Conservation (phyloP, 2,888 invertebrate genomes). For the Napeogenes inachia region DNA sequence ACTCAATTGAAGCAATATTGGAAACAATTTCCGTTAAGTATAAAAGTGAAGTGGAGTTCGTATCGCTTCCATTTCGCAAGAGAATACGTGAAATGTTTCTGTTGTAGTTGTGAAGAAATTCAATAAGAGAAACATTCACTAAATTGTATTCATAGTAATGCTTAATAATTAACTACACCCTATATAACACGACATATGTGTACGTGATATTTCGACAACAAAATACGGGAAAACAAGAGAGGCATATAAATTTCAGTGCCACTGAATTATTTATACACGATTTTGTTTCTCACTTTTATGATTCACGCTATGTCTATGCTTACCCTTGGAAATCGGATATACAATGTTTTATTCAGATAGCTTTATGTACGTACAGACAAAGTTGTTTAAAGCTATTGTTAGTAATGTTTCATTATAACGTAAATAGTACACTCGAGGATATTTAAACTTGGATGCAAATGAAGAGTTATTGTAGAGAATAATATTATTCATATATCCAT, state of each 20-base stretch:
- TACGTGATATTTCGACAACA: neutral
- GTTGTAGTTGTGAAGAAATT: constrained; percentile 12
- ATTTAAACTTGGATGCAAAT: too few relatives aligned
- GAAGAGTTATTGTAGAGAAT: too few relatives aligned
- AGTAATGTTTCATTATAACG: too few relatives aligned
- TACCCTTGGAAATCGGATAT: constrained; percentile 23
- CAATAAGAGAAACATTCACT: neutral
- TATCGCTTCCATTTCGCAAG: constrained; percentile 18
- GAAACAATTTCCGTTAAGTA: constrained; percentile 31
- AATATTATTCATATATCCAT: too few relatives aligned
- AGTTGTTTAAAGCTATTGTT: too few relatives aligned
- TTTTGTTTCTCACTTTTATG: constrained; percentile 21
- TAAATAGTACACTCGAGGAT: too few relatives aligned
- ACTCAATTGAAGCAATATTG: constrained; percentile 48
- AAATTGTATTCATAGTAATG: neutral
- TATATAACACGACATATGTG: neutral
- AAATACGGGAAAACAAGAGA: neutral
- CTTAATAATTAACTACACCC: neutral
- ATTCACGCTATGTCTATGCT: constrained; percentile 22
- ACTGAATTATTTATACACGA: constrained; percentile 19
- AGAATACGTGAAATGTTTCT: constrained; percentile 11
- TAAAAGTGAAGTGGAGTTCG: constrained; percentile 11
- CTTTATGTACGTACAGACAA: too few relatives aligned
- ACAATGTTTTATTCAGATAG: constrained; percentile 30
- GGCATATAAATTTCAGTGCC: constrained; percentile 7